Evolutionary conservation across 2,888 invertebrate species (phyloP).

Genomic region (Acheta domesticus): DNA sequence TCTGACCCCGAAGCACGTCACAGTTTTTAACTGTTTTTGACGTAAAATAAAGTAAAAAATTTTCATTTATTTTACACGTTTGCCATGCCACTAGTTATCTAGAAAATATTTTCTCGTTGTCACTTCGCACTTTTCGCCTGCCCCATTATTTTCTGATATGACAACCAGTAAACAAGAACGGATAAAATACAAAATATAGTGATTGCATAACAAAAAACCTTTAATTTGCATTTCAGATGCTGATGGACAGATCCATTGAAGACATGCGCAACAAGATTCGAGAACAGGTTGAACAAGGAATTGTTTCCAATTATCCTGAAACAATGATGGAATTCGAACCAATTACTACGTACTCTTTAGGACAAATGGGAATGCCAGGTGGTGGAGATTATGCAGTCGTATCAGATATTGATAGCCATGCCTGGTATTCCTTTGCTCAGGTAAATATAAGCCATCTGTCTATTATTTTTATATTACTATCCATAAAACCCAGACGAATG

Average conservation of each 20-base stretch:
- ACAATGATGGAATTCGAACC: constrained; percentile 27
- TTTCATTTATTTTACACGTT: too few species aligned
- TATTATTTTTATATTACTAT: background rate
- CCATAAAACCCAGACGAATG: too few species aligned
- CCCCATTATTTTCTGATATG: too few species aligned
- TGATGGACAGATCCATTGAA: constrained; percentile 19
- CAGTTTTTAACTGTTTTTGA: too few species aligned
- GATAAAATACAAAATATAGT: too few species aligned
- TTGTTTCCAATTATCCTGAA: constrained; percentile 25
- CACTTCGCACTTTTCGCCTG: too few species aligned
- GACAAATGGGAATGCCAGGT: constrained; percentile 19
- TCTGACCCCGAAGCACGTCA: too few species aligned
- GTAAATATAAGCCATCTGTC: background rate
- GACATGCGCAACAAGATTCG: constrained; percentile 22
- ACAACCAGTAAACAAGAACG: too few species aligned
- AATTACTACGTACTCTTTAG: constrained; percentile 21
- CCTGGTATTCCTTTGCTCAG: constrained; percentile 29
- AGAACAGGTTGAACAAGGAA: constrained; percentile 26
- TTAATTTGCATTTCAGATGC: background rate
- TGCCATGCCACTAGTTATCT: too few species aligned
- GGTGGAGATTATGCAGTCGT: constrained; percentile 25
- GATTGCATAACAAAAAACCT: too few species aligned
- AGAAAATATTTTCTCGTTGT: too few species aligned
- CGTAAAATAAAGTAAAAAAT: too few species aligned
- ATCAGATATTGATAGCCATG: constrained; percentile 25